Conservation (phyloP, 2,888 invertebrate species). For the Aethes cnicana region DNA sequence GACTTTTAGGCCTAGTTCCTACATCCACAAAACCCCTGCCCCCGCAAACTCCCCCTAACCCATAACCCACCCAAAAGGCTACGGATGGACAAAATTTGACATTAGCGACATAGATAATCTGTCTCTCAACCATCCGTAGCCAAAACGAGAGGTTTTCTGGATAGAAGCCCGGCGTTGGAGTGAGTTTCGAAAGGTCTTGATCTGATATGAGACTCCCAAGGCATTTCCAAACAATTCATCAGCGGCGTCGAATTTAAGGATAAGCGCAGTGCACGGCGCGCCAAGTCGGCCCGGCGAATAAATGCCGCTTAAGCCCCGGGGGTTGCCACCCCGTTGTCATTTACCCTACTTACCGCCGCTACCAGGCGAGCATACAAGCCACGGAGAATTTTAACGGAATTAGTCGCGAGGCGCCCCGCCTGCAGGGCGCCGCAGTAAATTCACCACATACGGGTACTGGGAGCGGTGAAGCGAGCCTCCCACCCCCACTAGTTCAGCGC, state of each 20-base stretch:
- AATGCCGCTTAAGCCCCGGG: slow-evolving; percentile 37
- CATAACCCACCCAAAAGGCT: too few relatives aligned
- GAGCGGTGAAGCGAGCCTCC: slow-evolving; percentile 50
- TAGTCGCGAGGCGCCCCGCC: slow-evolving; percentile 73
- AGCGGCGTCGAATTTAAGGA: slow-evolving; percentile 26
- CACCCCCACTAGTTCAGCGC: slow-evolving; percentile 70
- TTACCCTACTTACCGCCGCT: slow-evolving; percentile 63
- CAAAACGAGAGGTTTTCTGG: too few relatives aligned
- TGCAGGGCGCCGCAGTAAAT: slow-evolving; percentile 79
- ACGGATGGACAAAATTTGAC: too few relatives aligned
- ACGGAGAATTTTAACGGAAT: slow-evolving; percentile 80
- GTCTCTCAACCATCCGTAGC: too few relatives aligned
- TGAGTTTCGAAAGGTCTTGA: too few relatives aligned
- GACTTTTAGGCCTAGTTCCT: too few relatives aligned
- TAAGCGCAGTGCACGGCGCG: slow-evolving; percentile 42
- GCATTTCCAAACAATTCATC: slow-evolving; percentile 27
- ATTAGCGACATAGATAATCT: too few relatives aligned
- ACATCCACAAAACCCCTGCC: too few relatives aligned
- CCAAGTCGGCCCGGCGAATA: slow-evolving; percentile 49
- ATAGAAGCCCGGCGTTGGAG: too few relatives aligned
- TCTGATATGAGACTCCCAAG: background rate
- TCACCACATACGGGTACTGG: slow-evolving; percentile 62
- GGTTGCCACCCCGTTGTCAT: slow-evolving; percentile 65
- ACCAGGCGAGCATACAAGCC: slow-evolving; percentile 73
- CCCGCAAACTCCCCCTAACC: too few relatives aligned